Evolutionary conservation across 1,140 invertebrate genomes (phyloP).

Genomic region (Dreissena rostriformis): DNA sequence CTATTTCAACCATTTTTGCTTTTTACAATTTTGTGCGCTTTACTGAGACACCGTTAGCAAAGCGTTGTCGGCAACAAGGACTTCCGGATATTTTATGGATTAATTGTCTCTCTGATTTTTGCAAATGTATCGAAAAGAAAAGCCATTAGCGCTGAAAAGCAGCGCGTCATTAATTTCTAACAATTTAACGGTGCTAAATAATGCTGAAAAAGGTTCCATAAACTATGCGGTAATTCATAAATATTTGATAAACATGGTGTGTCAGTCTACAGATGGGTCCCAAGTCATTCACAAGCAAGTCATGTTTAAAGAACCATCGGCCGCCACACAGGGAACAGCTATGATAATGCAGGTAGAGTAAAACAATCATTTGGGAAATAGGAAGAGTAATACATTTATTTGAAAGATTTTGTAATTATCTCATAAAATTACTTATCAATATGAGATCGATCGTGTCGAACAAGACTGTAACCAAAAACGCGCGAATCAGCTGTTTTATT

Average conservation of each 20-base stretch:
- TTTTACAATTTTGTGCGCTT: not conserved
- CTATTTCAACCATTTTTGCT: slow-evolving; percentile 71
- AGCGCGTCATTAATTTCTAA: slow-evolving; percentile 76
- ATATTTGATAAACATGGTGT: slow-evolving; percentile 77
- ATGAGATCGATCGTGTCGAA: too few species aligned
- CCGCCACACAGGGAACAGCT: slow-evolving; percentile 66
- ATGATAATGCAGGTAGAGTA: slow-evolving; percentile 75
- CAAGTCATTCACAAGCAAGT: slow-evolving; percentile 76
- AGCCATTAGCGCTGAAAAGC: slow-evolving; percentile 74
- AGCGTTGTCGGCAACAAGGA: slow-evolving; percentile 69
- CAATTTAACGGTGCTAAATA: slow-evolving; percentile 73
- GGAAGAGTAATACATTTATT: too few species aligned
- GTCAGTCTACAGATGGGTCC: slow-evolving; percentile 71
- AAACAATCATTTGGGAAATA: too few species aligned
- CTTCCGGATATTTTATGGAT: slow-evolving; percentile 46
- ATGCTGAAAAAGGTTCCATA: slow-evolving; percentile 69
- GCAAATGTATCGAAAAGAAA: slow-evolving; percentile 77
- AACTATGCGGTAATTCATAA: slow-evolving; percentile 78
- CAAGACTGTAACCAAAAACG: too few species aligned
- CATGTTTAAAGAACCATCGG: slow-evolving; percentile 78
- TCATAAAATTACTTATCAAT: too few species aligned
- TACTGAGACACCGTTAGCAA: slow-evolving; percentile 22
- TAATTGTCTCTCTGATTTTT: not conserved
- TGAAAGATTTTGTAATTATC: too few species aligned
- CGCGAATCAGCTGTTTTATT: too few species aligned